Conservation (phyloP, 2,888 invertebrate species). For the Sipha maydis region DNA sequence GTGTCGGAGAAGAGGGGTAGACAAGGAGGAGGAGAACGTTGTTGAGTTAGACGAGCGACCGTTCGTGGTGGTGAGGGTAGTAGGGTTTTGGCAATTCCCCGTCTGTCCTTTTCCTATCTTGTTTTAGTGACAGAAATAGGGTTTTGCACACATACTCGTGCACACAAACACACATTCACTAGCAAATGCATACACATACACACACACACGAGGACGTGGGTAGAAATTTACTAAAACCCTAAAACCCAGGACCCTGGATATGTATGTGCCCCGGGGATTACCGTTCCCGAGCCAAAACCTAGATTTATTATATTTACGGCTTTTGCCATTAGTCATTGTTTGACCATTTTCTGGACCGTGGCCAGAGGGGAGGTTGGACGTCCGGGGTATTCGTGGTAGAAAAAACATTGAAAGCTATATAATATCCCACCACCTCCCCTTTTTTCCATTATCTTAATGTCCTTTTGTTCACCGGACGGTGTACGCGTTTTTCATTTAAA, state of each 20-base stretch:
- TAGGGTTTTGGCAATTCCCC: constrained; percentile 53
- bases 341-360: constrained; percentile 58
- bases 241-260: constrained; percentile 57
- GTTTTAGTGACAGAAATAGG: constrained; percentile 59
- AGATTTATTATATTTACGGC: constrained; percentile 62
- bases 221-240: constrained; percentile 60
- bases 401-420: constrained; percentile 39
- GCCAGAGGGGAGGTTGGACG: constrained; percentile 16
- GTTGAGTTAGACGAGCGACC: constrained; percentile 53
- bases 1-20: not conserved
- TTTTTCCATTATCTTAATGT: constrained; percentile 61
- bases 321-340: constrained; percentile 62
- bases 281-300: constrained; percentile 60
- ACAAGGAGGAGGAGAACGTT: not conserved
- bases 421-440: constrained; percentile 25
- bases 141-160: constrained; percentile 24
- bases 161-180: not conserved
- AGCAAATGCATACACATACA: not conserved
- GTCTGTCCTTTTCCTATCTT: constrained; percentile 61
- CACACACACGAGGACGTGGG: constrained; percentile 5
- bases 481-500: constrained; percentile 49
- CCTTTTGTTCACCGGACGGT: constrained; percentile 48
- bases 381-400: constrained; percentile 29
- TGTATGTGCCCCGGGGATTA: constrained; percentile 57
- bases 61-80: not conserved